Evolutionary conservation across 2,797 vertebrate genomes (phyloP).

Genomic region (Chromis chromis): DNA sequence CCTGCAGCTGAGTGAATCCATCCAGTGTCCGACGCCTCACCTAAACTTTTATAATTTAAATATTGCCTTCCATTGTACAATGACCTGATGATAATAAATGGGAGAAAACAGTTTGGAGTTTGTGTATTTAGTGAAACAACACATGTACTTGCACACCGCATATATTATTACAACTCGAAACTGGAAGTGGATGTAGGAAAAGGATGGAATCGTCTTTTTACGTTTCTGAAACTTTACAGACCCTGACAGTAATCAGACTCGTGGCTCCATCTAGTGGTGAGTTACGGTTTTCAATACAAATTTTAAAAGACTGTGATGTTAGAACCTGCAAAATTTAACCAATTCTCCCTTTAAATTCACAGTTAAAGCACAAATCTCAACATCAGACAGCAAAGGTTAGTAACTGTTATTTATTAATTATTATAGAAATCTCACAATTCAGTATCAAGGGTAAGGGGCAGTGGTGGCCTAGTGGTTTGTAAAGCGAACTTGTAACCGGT

Average conservation of each 20-base stretch:
- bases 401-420: not conserved
- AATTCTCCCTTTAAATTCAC: not conserved
- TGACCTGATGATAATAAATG: slow-evolving; percentile 82
- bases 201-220: not conserved
- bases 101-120: slow-evolving; percentile 54
- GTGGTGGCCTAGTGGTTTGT: no score
- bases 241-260: not conserved
- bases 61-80: slow-evolving; percentile 81
- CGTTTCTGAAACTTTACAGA: not conserved
- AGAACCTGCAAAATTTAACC: not conserved
- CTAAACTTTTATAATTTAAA: slow-evolving; percentile 85
- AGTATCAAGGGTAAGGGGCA: no score
- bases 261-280: slow-evolving; percentile 59
- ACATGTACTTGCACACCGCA: not conserved
- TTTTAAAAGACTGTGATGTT: no score
- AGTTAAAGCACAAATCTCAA: no score
- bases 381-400: no score
- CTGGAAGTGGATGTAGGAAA: not conserved
- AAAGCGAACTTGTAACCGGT: no score
- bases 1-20: slow-evolving; percentile 55
- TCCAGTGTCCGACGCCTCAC: slow-evolving; percentile 55
- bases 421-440: not conserved
- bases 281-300: not conserved
- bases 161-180: no score
- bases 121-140: slow-evolving; percentile 15